Evolutionary conservation across 2,113 vertebrate genomes (phyloP).

Genomic region (Seriola rivoliana): DNA sequence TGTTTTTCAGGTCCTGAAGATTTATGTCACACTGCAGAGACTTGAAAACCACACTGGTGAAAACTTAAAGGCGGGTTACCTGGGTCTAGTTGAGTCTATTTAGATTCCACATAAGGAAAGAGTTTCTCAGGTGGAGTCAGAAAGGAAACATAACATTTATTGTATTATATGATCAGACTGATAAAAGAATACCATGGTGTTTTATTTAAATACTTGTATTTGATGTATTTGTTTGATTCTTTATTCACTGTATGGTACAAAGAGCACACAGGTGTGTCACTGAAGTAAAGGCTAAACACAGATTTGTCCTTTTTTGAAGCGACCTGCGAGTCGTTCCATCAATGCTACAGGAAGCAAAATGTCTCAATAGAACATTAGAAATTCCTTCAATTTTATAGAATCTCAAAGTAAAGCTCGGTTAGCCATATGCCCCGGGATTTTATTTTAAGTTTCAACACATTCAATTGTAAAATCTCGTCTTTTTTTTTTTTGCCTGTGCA

Average conservation of each 20-base stretch:
- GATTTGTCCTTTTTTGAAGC: not conserved
- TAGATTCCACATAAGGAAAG: not conserved
- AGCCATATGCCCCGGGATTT: not conserved
- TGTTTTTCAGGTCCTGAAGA: not conserved
- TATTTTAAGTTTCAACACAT: slow-evolving; percentile 3
- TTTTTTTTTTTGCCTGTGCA: not conserved
- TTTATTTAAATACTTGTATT: not conserved
- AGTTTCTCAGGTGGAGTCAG: not conserved
- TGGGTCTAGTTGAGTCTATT: not conserved
- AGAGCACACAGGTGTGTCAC: not conserved
- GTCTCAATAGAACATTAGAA: not conserved
- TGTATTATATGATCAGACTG: not conserved
- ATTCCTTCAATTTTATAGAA: not conserved
- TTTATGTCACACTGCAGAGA: not conserved
- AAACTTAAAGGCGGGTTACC: not conserved
- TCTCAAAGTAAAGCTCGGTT: not conserved
- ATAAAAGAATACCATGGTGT: not conserved
- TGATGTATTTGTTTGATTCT: not conserved
- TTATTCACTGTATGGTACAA: not conserved
- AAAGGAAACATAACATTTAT: too few relatives aligned
- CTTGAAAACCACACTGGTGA: not conserved
- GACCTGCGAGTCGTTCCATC: not conserved
- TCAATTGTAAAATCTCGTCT: slow-evolving; percentile 1
- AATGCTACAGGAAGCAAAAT: not conserved
- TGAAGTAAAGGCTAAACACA: not conserved